Conservation (phyloP, 1,140 invertebrate species). For the Batillaria attramentaria region DNA sequence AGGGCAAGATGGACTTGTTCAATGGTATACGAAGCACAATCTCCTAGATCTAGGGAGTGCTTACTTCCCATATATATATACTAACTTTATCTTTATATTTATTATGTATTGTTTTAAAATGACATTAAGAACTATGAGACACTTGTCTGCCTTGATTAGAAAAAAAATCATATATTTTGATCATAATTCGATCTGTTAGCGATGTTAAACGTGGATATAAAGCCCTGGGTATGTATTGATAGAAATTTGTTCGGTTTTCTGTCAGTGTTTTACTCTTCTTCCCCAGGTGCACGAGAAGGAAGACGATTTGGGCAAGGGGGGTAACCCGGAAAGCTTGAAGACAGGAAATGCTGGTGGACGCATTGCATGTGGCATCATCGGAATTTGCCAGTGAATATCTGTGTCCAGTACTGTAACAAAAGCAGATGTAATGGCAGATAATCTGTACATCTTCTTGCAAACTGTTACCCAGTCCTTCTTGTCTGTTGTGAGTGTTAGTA, state of each 20-base stretch:
- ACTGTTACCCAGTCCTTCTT: background rate
- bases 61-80: background rate
- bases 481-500: no score
- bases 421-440: no score
- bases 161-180: background rate
- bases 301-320: conserved; percentile 95
- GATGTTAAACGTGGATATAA: background rate
- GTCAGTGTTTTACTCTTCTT: no score
- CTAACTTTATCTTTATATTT: background rate
- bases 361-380: conserved; percentile 98
- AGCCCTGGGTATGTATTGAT: background rate
- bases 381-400: conserved; percentile 74
- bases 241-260: background rate
- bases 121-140: background rate
- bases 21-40: no score
- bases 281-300: conserved; percentile 89
- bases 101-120: background rate
- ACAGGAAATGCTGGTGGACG: conserved; percentile 98
- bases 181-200: background rate
- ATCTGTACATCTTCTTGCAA: background rate
- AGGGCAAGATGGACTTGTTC: no score
- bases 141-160: background rate
- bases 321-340: conserved; percentile 92
- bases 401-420: background rate
- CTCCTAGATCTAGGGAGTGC: background rate